Conservation (phyloP, 2,888 invertebrate genomes). For the Agriopis aurantiaria region DNA sequence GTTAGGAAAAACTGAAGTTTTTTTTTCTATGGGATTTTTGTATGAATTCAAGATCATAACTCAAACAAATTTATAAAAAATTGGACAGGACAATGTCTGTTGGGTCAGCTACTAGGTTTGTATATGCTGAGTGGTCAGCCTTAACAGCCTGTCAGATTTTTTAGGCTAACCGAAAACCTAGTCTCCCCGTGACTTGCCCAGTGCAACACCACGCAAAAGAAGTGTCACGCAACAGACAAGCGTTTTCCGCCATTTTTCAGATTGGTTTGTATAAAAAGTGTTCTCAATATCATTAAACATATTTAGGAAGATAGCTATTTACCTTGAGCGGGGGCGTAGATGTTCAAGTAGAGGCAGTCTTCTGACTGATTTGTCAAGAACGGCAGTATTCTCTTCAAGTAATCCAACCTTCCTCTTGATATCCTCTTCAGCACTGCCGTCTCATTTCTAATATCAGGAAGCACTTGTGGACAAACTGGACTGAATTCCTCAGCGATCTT, state of each 20-base stretch:
- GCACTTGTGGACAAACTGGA: constrained; percentile 96
- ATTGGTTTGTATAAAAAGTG: neutral
- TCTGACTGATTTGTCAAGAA: constrained; percentile 97
- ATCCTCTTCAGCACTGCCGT: constrained; percentile 93
- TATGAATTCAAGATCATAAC: no score
- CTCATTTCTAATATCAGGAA: constrained; percentile 94
- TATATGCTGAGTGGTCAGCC: no score
- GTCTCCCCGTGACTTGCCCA: no score
- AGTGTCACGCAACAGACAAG: no score
- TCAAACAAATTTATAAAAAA: no score
- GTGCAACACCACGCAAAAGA: no score
- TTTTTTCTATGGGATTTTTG: no score
- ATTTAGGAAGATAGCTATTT: constrained; percentile 64
- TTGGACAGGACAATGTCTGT: no score
- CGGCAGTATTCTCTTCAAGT: constrained; percentile 94
- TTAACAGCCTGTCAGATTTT: no score
- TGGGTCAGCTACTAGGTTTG: no score
- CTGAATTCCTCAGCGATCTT: constrained; percentile 95
- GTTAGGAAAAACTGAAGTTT: no score
- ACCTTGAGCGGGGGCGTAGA: constrained; percentile 98
- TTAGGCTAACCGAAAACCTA: no score
- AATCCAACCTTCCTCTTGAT: constrained; percentile 95
- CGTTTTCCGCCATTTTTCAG: neutral
- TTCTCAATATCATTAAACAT: neutral
- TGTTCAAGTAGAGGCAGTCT: constrained; percentile 98